Percentiles rank a stretch among this genome's conserved stretches.
These are phyloP conservation scores for Hippopotamyrus pictus DNA, from an alignment of 2,797 vertebrate genomes.

Conservation along the genomic window DNA sequence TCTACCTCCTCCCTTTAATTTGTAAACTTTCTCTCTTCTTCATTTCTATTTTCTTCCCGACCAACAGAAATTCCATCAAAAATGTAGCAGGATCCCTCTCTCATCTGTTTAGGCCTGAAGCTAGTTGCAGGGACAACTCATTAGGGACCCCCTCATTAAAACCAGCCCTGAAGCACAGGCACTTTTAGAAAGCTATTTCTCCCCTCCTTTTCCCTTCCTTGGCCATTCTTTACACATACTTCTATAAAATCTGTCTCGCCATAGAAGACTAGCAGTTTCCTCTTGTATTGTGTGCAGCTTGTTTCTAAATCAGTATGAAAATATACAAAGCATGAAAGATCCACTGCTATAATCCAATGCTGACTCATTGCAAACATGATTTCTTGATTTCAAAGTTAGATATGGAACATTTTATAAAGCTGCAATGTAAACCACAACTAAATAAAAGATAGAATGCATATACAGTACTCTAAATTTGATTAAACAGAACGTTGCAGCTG, in stretches of 20 bases:
- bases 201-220: conserved; percentile 31
- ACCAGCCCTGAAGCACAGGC: conserved; percentile 76
- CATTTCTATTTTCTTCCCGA: conserved; percentile 23
- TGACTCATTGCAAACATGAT: background rate
- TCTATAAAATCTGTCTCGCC: conserved; percentile 55
- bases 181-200: conserved; percentile 53
- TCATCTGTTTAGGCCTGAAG: conserved; percentile 82
- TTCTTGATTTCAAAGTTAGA: background rate
- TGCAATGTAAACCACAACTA: background rate
- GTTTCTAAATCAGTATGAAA: conserved; percentile 33
- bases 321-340: conserved; percentile 14
- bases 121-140: conserved; percentile 81
- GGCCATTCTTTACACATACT: conserved; percentile 66
- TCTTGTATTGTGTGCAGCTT: conserved; percentile 40
- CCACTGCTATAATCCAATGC: background rate
- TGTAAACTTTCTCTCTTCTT: conserved; percentile 23
- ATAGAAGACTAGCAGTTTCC: conserved; percentile 49
- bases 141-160: conserved; percentile 83
- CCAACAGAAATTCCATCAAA: conserved; percentile 78
- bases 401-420: background rate
- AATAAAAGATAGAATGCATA: background rate
- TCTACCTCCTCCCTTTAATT: conserved; percentile 16
- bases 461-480: background rate
- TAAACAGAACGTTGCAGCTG: background rate
- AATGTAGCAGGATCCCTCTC: conserved; percentile 80